phyloP scores from a whole-genome alignment of 1,140 invertebrate genomes.

The Drosophila pseudoananassae region DNA sequence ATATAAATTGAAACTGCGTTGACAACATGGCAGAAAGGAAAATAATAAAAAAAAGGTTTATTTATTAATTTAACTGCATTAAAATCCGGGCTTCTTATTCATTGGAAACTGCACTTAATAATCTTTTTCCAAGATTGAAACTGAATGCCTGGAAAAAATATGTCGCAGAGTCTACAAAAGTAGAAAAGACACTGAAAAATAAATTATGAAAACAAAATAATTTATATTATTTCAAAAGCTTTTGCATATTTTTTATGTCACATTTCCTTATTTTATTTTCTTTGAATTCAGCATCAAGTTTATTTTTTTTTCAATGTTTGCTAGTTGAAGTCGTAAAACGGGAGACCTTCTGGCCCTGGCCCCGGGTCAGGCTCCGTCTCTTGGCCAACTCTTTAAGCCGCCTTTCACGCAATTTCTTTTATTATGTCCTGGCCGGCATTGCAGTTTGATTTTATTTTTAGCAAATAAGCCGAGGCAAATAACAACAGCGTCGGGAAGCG shows the following conservation, averaged over 20 bases:
- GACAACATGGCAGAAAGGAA: conserved; percentile 39
- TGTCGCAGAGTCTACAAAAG: neutral
- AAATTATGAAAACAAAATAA: conserved; percentile 1
- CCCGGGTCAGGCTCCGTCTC: conserved; percentile 28
- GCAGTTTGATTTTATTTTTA: conserved; percentile 81
- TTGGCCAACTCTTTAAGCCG: conserved; percentile 53
- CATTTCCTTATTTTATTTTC: neutral
- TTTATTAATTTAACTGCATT: conserved; percentile 27
- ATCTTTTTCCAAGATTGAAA: conserved; percentile 5
- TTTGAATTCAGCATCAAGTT: too few relatives aligned
- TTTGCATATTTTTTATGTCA: neutral
- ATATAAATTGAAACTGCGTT: conserved; percentile 79
- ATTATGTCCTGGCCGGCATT: conserved; percentile 54
- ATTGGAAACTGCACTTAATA: conserved; percentile 28
- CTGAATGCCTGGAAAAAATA: conserved; percentile 22
- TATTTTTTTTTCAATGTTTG: neutral
- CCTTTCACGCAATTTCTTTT: conserved; percentile 76
- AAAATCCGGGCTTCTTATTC: conserved; percentile 5
- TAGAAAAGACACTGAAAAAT: neutral
- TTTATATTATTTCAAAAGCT: neutral
- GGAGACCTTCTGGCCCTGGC: conserved; percentile 8
- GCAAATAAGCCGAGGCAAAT: conserved; percentile 76
- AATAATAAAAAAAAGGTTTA: conserved; percentile 23
- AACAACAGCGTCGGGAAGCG: conserved; percentile 41
- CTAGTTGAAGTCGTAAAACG: conserved; percentile 31